phyloP scores from a whole-genome alignment of 2,888 invertebrate genomes.

The Temnothorax unifasciatus region DNA sequence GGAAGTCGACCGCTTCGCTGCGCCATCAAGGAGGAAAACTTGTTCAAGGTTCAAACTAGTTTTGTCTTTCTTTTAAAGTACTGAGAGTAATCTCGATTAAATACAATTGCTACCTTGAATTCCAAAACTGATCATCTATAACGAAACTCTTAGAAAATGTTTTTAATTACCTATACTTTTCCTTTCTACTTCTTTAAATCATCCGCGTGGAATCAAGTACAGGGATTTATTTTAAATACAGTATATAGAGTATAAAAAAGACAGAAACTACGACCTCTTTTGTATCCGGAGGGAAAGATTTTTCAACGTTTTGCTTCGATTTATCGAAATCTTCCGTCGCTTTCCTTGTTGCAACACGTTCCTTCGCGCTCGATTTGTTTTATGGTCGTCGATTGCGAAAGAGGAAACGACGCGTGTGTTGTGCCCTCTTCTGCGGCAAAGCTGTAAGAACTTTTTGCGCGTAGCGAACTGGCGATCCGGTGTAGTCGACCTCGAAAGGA shows the following conservation, averaged over 20 bases:
- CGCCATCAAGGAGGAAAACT: constrained; percentile 41
- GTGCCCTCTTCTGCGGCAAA: constrained; percentile 44
- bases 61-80: background rate
- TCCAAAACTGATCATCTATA: background rate
- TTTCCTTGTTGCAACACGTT: constrained; percentile 19
- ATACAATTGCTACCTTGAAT: background rate
- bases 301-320: background rate
- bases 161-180: background rate
- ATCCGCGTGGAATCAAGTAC: background rate
- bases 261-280: background rate
- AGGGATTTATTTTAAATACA: background rate
- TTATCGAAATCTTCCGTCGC: background rate
- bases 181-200: background rate
- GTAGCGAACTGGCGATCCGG: constrained; percentile 64
- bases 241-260: too few relatives aligned
- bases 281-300: background rate
- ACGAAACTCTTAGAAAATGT: background rate
- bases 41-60: constrained; percentile 36
- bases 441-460: constrained; percentile 39
- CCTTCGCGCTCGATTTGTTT: constrained; percentile 43
- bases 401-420: constrained; percentile 35
- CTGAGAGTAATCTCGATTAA: background rate
- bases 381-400: constrained; percentile 45
- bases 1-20: constrained; percentile 23
- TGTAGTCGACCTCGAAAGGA: constrained; percentile 78